These are phyloP conservation scores for Spea hammondii DNA, from an alignment of 2,797 vertebrate species.

Conservation along the genomic window DNA sequence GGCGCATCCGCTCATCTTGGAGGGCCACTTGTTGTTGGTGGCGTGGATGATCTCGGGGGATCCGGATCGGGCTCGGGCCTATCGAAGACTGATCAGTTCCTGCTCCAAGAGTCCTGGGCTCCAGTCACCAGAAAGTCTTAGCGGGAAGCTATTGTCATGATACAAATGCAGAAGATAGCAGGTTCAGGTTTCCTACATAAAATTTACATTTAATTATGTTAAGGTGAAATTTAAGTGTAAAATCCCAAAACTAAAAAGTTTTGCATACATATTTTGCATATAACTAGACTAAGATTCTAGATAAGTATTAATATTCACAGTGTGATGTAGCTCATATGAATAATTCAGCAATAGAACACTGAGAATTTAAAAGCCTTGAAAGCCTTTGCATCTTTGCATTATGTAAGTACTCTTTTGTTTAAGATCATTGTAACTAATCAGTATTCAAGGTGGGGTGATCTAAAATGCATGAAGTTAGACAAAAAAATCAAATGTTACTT, in stretches of 20 bases:
- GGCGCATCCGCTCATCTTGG: no score
- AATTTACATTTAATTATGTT: no score
- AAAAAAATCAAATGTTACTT: background rate
- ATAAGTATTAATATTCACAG: slow-evolving; percentile 15
- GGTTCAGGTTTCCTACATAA: no score
- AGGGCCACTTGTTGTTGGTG: no score
- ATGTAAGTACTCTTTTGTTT: slow-evolving; percentile 10
- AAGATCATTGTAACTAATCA: slow-evolving; percentile 19
- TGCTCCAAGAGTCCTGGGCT: no score
- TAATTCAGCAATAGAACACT: slow-evolving; percentile 17
- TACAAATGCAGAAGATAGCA: no score
- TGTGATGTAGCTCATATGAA: slow-evolving; percentile 7
- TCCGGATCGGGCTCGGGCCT: no score
- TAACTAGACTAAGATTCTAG: background rate
- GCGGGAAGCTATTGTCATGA: no score
- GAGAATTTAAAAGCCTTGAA: slow-evolving; percentile 17
- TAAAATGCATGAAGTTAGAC: background rate
- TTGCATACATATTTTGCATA: background rate
- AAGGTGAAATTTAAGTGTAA: background rate
- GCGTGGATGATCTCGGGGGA: no score
- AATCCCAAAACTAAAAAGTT: background rate
- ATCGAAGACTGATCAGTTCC: no score
- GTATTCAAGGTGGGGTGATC: background rate
- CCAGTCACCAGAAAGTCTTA: no score
- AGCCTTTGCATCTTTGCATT: background rate